These are phyloP conservation scores for Thaleichthys pacificus DNA, from an alignment of 2,797 vertebrate genomes.

Conservation along the genomic window DNA sequence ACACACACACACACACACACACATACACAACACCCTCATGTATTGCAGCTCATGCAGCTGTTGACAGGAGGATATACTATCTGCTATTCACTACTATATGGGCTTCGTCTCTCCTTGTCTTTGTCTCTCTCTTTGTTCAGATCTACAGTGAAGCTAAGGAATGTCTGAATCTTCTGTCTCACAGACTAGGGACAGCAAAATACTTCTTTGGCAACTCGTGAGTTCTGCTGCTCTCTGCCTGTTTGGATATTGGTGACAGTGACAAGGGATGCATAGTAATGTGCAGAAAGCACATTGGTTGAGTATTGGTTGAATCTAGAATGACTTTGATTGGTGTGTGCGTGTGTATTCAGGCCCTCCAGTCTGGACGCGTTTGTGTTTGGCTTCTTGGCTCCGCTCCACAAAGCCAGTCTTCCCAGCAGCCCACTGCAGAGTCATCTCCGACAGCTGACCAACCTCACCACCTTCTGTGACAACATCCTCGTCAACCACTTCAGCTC, in stretches of 20 bases:
- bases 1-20: background rate
- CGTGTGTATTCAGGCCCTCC: slow-evolving; percentile 78
- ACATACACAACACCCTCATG: background rate
- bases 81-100: background rate
- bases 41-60: background rate
- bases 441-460: slow-evolving; percentile 91
- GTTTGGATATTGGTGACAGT: background rate
- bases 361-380: slow-evolving; percentile 97
- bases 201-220: slow-evolving; percentile 95
- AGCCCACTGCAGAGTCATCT: slow-evolving; percentile 91
- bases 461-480: slow-evolving; percentile 89
- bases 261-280: background rate
- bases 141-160: slow-evolving; percentile 98
- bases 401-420: slow-evolving; percentile 88
- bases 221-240: slow-evolving; percentile 62
- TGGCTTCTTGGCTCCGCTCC: slow-evolving; percentile 90
- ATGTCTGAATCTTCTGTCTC: slow-evolving; percentile 94
- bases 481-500: slow-evolving; percentile 83
- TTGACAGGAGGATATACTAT: background rate
- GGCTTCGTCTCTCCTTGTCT: background rate
- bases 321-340: background rate
- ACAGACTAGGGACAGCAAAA: slow-evolving; percentile 86
- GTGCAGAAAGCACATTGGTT: background rate
- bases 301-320: background rate
- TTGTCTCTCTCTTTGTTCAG: slow-evolving; percentile 59